Base-by-base conservation (phyloP, 2,113 vertebrate species). In the Oenanthe oenanthe region DNA sequence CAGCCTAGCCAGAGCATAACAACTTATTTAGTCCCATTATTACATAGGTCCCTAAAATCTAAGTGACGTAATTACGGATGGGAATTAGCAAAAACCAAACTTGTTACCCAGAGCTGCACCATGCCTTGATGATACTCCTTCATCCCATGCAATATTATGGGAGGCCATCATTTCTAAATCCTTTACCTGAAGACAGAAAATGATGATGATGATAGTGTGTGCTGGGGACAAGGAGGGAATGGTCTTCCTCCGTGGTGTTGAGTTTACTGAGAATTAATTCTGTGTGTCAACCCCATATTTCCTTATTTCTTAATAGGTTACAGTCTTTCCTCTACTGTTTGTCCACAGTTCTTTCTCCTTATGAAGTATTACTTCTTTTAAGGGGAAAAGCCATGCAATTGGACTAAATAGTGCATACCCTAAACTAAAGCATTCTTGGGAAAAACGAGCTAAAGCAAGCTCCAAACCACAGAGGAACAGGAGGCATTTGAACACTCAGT, bases 361-460 rank as follows among this genome's bases (percentile, higher is more conserved):
- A 34, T 17, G 63, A 26, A 45, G 15, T 42, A 29, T 13, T 19
- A 34, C 14, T 70, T 77, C 42, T 77, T 89, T 76, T 54, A 40
- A 84, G 22, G 24, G 17, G 26, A 19, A 74, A 45, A 56, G 7
- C 32, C 11, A 16, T 43, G n/a, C n/a, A 58, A n/a, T 10, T 74
- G 40, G 38, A 36, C 26, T 74, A 77, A 89, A 74, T 26, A 77
- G 48, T 24, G 32, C 36, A 56, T 74, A 81, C 11, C 28, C 75
- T 85, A 67, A 81, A 60, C 17, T 19, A 45, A 72, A 93, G 48
- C 17, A 50, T 10, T 3, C 75, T 75, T 78, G 47, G 31, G 58
- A 82, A 75, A 75, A 21, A 73, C 9, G 10, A 92, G 38, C 65
- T 91, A 80, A 80, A 95, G 14, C 36, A 85, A 94, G 29, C 19